Base-by-base conservation (phyloP, 2,888 invertebrate species). In the Drosophila limbata region DNA sequence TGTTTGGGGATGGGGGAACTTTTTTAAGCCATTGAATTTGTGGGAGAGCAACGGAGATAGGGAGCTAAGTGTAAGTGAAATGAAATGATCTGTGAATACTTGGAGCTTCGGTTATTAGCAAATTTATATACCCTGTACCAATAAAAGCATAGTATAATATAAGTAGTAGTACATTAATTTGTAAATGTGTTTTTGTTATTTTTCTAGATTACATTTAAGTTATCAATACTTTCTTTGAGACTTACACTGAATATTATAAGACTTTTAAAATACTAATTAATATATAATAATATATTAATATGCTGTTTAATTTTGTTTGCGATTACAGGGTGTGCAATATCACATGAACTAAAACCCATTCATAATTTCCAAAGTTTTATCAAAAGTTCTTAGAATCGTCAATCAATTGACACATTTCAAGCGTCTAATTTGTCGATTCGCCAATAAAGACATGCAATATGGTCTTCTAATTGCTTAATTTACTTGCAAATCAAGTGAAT, bases 11-110 rank as follows among this genome's bases (percentile, higher is more conserved):
- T 28, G 47, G 47, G 21, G 33, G 64, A 31, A 51, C 6, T 21
- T 69, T 69, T 62, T 25, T 19, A 51, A 33, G 62, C 55, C 52
- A 65, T 65, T 71, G 68, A 68, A 69, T 56, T 61, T 21, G 39
- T 33, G 25, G 48, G 31, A 37, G 25, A 19, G 28, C 15, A 37
- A 5, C 2, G 17, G 40, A 13, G 11, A 11, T 13, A 15, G 1
- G 33, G 42, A 21, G 33, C 53, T 50, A 21, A 35, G 28, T 52
- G 25, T 62, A 74, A 67, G 17, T 68, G 47, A 68, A 52, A 51
- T 50, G 28, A 55, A 45, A 42, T 50, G 31, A 21, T 11, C 33
- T 48, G 33, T 39, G 65, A 51, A 51, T 52, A 37, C 62, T 28
- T 25, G 33, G 13, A 35, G 4, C 28, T 50, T 50, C 13, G 2